These are phyloP conservation scores for Xiphydria camelus DNA, from an alignment of 2,888 invertebrate genomes.

Conservation along the genomic window DNA sequence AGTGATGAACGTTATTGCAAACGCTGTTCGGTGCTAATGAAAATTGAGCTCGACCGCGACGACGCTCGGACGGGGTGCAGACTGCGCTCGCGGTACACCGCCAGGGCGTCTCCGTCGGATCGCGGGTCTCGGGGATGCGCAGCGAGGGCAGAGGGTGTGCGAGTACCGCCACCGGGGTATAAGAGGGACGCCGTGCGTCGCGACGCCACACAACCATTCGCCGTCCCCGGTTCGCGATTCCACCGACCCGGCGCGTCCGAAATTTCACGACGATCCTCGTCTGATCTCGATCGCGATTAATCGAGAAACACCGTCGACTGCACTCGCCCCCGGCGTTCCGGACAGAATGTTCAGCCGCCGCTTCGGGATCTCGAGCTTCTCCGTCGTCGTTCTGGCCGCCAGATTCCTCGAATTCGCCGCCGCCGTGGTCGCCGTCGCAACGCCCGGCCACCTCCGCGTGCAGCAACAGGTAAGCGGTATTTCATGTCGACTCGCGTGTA, in stretches of 20 bases:
- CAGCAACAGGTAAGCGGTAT: slow-evolving; percentile 14
- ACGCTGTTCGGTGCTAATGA: slow-evolving; percentile 6
- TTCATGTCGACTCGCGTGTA: too few relatives aligned
- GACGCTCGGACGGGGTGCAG: slow-evolving; percentile 11
- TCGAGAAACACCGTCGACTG: too few relatives aligned
- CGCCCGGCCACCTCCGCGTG: slow-evolving; percentile 3
- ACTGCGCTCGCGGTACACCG: neutral
- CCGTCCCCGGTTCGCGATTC: slow-evolving; percentile 25
- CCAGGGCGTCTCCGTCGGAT: slow-evolving; percentile 5
- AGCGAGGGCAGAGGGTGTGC: slow-evolving; percentile 29
- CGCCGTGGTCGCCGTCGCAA: slow-evolving; percentile 3
- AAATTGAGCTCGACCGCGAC: slow-evolving; percentile 11
- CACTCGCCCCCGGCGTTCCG: too few relatives aligned
- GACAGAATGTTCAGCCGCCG: slow-evolving; percentile 11
- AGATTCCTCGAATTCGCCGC: slow-evolving; percentile 6
- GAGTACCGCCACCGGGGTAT: slow-evolving; percentile 33
- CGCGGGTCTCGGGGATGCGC: slow-evolving; percentile 37
- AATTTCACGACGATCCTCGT: neutral
- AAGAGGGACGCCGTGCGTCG: slow-evolving; percentile 43
- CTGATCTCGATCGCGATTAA: neutral
- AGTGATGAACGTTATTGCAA: slow-evolving; percentile 1
- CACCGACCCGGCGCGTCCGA: slow-evolving; percentile 11
- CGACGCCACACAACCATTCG: slow-evolving; percentile 38
- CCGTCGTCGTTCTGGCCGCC: slow-evolving; percentile 2
- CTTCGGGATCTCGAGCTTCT: slow-evolving; percentile 4